phyloP scores from a whole-genome alignment of 2,888 invertebrate genomes.

The Ceramica pisi region DNA sequence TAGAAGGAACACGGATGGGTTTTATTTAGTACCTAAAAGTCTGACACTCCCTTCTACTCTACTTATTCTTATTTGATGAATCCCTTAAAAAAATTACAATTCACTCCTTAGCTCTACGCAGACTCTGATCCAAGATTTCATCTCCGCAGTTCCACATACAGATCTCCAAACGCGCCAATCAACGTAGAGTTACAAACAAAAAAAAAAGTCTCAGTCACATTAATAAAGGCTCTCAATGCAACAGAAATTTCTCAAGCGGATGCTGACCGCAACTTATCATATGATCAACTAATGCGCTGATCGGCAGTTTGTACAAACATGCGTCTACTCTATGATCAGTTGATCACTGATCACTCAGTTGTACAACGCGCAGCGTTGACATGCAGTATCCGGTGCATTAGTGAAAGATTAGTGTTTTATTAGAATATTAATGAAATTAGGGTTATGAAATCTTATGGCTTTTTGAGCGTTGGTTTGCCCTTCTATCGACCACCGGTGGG shows the following conservation, averaged over 20 bases:
- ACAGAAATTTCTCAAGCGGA: constrained; percentile 73
- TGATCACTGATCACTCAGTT: constrained; percentile 39
- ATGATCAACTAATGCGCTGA: constrained; percentile 71
- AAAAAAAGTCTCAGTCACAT: constrained; percentile 43
- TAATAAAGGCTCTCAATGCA: constrained; percentile 50
- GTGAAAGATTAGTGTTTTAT: constrained; percentile 35
- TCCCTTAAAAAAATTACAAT: too few relatives aligned
- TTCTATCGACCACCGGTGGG: background rate
- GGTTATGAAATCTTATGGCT: background rate
- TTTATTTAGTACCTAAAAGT: too few relatives aligned
- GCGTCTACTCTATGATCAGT: constrained; percentile 50
- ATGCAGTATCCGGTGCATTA: constrained; percentile 57
- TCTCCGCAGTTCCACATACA: background rate
- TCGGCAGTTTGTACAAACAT: constrained; percentile 69
- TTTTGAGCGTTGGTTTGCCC: background rate
- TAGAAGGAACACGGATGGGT: too few relatives aligned
- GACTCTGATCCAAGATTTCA: background rate
- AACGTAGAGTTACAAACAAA: constrained; percentile 32
- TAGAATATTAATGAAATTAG: constrained; percentile 48
- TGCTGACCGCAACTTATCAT: constrained; percentile 62
- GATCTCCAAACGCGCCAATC: constrained; percentile 23
- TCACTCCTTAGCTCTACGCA: too few relatives aligned
- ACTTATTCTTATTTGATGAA: too few relatives aligned
- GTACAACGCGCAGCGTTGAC: constrained; percentile 46
- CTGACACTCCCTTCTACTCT: too few relatives aligned